Percentiles rank a stretch among this genome's conserved stretches.
These are phyloP conservation scores for Agrotis ipsilon DNA, from an alignment of 2,888 invertebrate genomes.

Conservation along the genomic window DNA sequence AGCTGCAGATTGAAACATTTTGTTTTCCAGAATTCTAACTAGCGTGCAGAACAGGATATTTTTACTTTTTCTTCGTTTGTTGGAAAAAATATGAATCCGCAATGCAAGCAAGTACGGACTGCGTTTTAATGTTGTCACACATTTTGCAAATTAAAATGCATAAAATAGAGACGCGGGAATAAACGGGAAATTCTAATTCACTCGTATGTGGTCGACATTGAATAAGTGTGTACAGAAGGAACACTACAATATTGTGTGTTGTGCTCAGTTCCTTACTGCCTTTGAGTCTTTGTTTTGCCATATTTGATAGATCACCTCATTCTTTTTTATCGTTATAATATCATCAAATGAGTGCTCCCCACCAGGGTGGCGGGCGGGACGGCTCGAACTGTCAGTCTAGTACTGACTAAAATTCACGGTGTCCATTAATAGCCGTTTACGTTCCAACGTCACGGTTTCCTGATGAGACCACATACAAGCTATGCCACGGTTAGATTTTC, in stretches of 20 bases:
- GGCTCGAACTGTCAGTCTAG: too few species aligned
- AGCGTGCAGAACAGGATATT: constrained; percentile 24
- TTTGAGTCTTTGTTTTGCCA: background rate
- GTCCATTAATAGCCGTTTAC: too few species aligned
- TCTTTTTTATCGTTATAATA: too few species aligned
- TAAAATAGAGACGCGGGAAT: constrained; percentile 30
- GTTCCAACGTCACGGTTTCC: too few species aligned
- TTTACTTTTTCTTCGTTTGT: constrained; percentile 43
- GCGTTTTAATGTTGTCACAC: constrained; percentile 42
- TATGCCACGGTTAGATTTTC: background rate
- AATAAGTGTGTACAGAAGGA: background rate
- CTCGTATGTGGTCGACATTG: background rate
- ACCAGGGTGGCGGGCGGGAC: too few species aligned
- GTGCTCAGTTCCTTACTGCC: background rate
- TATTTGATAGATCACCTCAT: background rate
- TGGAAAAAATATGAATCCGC: constrained; percentile 47
- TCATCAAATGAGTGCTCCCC: too few species aligned
- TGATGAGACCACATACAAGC: too few species aligned
- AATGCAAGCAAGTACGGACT: constrained; percentile 23
- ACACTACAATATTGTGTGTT: background rate
- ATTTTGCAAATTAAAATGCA: constrained; percentile 50
- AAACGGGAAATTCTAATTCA: constrained; percentile 19
- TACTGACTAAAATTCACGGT: too few species aligned
- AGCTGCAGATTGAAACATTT: constrained; percentile 24
- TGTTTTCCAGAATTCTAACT: constrained; percentile 17